A percentile compares a stretch with the other conserved stretches of the same genome.
These are phyloP conservation scores for Atherix ibis DNA, from an alignment of 2,888 invertebrate species.

Conservation along the genomic window DNA sequence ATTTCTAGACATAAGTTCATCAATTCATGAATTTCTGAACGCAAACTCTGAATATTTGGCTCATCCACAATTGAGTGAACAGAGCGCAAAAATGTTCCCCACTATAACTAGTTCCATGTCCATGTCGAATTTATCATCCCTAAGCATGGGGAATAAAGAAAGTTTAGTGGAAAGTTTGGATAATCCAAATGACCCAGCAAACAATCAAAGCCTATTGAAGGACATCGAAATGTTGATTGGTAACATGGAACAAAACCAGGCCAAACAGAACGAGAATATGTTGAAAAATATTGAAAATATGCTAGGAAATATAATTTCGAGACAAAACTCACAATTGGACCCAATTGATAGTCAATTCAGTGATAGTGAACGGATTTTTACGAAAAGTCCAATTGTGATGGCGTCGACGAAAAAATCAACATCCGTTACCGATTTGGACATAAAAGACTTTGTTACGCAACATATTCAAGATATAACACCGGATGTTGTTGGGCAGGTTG, in stretches of 20 bases:
- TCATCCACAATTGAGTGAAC: conserved; percentile 9
- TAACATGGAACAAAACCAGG: conserved; percentile 32
- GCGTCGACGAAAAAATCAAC: conserved; percentile 11
- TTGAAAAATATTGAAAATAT: conserved; percentile 26
- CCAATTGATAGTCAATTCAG: conserved; percentile 16
- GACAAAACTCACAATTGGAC: conserved; percentile 9
- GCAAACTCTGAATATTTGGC: conserved; percentile 24
- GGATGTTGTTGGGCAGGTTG: conserved; percentile 30
- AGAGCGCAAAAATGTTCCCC: conserved; percentile 1
- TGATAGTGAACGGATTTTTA: conserved; percentile 21
- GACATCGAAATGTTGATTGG: conserved; percentile 33
- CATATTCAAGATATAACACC: conserved; percentile 33
- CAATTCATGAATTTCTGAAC: conserved; percentile 29
- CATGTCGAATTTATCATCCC: conserved; percentile 13
- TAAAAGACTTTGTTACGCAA: conserved; percentile 30
- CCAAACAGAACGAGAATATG: conserved; percentile 25
- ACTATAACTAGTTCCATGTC: conserved; percentile 9
- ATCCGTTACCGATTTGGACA: conserved; percentile 15
- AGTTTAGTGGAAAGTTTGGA: conserved; percentile 12
- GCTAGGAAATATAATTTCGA: conserved; percentile 20
- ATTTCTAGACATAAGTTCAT: conserved; percentile 20
- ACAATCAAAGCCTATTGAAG: conserved; percentile 23
- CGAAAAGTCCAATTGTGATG: conserved; percentile 28
- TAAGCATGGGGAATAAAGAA: conserved; percentile 16
- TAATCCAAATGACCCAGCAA: conserved; percentile 17